phyloP scores from a whole-genome alignment of 2,797 vertebrate species.

The Nyctibius grandis region DNA sequence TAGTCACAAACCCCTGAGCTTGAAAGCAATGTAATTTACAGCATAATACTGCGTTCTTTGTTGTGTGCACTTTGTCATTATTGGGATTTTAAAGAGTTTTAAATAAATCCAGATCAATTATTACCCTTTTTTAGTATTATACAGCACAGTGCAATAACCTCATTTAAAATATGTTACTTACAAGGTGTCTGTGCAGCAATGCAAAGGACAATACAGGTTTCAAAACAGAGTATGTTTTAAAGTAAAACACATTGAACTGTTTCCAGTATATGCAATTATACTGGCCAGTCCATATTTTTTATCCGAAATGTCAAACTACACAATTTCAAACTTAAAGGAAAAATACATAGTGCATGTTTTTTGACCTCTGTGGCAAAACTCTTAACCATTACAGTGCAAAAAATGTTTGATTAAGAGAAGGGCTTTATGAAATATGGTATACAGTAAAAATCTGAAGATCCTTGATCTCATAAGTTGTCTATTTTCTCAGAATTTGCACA shows the following conservation, averaged over 20 bases:
- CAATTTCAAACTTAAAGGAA: neutral
- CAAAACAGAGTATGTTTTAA: neutral
- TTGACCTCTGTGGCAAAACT: neutral
- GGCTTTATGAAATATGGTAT: neutral
- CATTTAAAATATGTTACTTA: neutral
- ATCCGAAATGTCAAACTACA: neutral
- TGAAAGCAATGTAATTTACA: neutral
- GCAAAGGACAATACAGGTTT: neutral
- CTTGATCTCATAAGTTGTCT: rapidly evolving
- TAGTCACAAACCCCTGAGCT: neutral
- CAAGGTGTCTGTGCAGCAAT: neutral
- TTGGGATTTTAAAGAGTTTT: neutral
- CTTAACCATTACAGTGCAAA: neutral
- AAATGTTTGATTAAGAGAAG: neutral
- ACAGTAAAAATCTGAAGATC: neutral
- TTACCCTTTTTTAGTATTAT: neutral
- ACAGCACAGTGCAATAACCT: neutral
- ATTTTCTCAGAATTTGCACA: neutral
- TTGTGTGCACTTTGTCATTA: neutral
- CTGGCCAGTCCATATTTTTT: neutral
- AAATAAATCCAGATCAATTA: neutral
- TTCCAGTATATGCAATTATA: neutral
- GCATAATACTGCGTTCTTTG: neutral
- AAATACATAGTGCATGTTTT: neutral
- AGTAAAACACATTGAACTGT: neutral